A percentile compares a stretch with the other conserved stretches of the same genome.
Evolutionary conservation across 2,888 invertebrate species (phyloP).

Genomic region (Polydrusus pterygomalis): DNA sequence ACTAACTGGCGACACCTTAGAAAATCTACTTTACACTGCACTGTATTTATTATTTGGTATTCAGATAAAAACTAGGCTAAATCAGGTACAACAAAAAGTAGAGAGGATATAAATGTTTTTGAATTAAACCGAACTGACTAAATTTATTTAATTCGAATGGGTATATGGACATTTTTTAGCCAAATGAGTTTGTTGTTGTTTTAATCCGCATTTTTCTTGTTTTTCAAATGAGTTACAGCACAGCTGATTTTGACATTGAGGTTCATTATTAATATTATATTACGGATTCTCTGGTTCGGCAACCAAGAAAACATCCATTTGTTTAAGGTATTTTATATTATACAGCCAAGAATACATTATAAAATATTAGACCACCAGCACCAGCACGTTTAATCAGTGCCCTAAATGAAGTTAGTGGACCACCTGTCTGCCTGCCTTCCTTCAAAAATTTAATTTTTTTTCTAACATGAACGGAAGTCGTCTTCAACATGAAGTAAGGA

Average conservation of each 20-base stretch:
- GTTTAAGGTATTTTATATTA: not conserved
- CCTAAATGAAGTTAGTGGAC: not conserved
- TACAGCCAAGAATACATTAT: conserved; percentile 5
- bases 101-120: not conserved
- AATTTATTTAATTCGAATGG: not conserved
- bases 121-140: conserved; percentile 6
- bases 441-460: not conserved
- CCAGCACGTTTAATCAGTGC: not conserved
- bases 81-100: not conserved
- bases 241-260: conserved; percentile 42
- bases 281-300: not conserved
- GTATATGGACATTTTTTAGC: conserved; percentile 9
- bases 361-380: conserved; percentile 5
- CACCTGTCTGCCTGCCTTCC: conserved; percentile 4
- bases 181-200: conserved; percentile 23
- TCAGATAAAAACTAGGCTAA: not conserved
- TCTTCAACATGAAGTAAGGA: conserved; percentile 16
- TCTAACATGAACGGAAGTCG: conserved; percentile 12
- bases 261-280: too few relatives aligned
- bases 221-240: conserved; percentile 7
- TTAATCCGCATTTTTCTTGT: conserved; percentile 39
- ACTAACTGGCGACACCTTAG: conserved; percentile 67
- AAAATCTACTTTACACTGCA: not conserved
- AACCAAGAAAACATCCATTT: conserved; percentile 13
- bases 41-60: not conserved